phyloP scores from a whole-genome alignment of 2,888 invertebrate species.

The Leptinotarsa rubiginosa region DNA sequence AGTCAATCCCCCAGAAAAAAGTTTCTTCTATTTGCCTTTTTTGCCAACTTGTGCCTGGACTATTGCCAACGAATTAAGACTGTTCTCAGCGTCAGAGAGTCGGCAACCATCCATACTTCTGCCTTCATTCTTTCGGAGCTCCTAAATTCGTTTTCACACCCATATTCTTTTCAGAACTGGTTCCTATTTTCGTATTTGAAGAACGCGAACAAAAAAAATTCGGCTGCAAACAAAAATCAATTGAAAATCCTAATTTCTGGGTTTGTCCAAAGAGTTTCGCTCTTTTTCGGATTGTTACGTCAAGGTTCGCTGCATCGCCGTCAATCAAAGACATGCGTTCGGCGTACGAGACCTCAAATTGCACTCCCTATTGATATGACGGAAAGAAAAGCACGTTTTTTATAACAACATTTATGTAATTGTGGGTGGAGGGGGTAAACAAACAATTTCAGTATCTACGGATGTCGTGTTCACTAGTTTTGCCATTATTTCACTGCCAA shows the following conservation, averaged over 20 bases:
- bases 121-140: neutral
- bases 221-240: slow-evolving; percentile 6
- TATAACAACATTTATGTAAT: slow-evolving; percentile 32
- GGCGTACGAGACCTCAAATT: slow-evolving; percentile 23
- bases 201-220: neutral
- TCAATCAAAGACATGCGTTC: slow-evolving; percentile 41
- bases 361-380: slow-evolving; percentile 26
- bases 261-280: slow-evolving; percentile 10
- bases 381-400: slow-evolving; percentile 39
- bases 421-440: slow-evolving; percentile 27
- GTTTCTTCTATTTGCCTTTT: too few relatives aligned
- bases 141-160: neutral
- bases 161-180: neutral
- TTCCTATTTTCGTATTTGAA: neutral
- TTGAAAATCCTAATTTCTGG: neutral
- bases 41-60: too few relatives aligned
- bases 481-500: slow-evolving; percentile 31
- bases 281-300: slow-evolving; percentile 28
- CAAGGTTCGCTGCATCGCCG: slow-evolving; percentile 22
- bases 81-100: slow-evolving; percentile 23
- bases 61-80: neutral
- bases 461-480: slow-evolving; percentile 36
- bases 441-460: slow-evolving; percentile 11
- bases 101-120: slow-evolving; percentile 39
- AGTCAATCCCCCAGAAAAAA: too few relatives aligned